Conservation (phyloP, 1,140 invertebrate genomes). For the Parasteatoda tepidariorum region DNA sequence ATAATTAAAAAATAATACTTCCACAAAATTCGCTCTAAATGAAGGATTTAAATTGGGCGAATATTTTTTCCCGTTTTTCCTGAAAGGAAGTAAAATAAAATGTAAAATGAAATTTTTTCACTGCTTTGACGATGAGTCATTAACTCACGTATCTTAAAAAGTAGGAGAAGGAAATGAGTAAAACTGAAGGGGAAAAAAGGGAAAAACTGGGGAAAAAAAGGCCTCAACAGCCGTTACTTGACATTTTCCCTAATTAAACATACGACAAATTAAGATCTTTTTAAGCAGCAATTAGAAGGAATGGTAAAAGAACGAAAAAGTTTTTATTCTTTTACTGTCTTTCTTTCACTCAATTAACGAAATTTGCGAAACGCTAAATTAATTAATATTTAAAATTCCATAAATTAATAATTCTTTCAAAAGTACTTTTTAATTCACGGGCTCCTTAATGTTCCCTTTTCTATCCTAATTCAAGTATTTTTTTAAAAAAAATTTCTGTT, state of each 20-base stretch:
- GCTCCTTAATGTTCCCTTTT: not conserved
- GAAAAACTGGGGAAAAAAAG: not conserved
- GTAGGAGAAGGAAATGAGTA: too few species aligned
- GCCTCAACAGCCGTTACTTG: constrained; percentile 44
- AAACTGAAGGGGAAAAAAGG: not conserved
- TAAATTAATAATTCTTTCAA: constrained; percentile 57
- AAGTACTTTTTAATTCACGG: constrained; percentile 3
- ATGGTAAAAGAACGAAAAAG: constrained; percentile 35
- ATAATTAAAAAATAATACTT: too few species aligned
- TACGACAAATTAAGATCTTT: constrained; percentile 54
- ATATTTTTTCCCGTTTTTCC: too few species aligned
- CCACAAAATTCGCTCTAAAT: too few species aligned
- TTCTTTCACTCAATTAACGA: constrained; percentile 33
- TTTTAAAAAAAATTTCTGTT: not conserved
- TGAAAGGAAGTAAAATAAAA: not conserved
- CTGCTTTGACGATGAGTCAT: constrained; percentile 44
- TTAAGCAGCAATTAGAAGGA: constrained; percentile 57
- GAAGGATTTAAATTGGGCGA: too few species aligned
- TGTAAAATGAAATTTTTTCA: not conserved
- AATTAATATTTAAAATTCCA: constrained; percentile 57
- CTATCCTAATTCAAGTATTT: not conserved
- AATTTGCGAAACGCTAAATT: constrained; percentile 54
- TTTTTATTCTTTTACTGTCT: not conserved
- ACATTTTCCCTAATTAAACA: constrained; percentile 59
- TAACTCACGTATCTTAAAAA: constrained; percentile 23